These are phyloP conservation scores for Thumatha senex DNA, from an alignment of 2,888 invertebrate genomes.

Conservation along the genomic window DNA sequence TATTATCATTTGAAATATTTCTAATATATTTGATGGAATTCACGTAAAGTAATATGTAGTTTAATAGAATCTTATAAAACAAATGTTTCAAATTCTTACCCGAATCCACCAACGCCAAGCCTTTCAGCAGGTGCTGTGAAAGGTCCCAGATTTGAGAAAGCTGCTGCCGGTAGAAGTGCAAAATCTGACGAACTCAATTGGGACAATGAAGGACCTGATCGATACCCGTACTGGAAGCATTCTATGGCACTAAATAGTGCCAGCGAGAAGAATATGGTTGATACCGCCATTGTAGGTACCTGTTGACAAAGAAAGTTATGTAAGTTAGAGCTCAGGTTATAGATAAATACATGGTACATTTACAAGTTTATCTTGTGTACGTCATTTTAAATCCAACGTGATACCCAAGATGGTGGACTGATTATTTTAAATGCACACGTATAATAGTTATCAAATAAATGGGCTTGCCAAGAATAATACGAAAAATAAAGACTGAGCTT, in stretches of 20 bases:
- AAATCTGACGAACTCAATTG: constrained; percentile 26
- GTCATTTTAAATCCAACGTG: no score
- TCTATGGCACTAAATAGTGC: constrained; percentile 40
- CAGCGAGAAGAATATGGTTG: constrained; percentile 33
- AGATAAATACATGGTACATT: no score
- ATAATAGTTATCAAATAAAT: no score
- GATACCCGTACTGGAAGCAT: constrained; percentile 32
- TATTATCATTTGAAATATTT: no score
- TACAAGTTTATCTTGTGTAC: no score
- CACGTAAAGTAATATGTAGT: no score
- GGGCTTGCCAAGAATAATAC: no score
- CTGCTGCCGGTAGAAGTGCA: constrained; percentile 34
- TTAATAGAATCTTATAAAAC: no score
- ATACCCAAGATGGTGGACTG: no score
- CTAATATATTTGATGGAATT: no score
- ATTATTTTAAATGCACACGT: no score
- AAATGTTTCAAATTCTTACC: constrained; percentile 40
- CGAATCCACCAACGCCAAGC: constrained; percentile 60
- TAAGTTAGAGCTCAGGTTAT: background rate
- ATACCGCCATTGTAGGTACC: constrained; percentile 45
- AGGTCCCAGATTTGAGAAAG: constrained; percentile 37
- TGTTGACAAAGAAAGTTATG: constrained; percentile 37
- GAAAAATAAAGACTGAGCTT: no score
- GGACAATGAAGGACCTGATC: constrained; percentile 25
- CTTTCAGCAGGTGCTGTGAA: constrained; percentile 46